Evolutionary conservation across 1,140 invertebrate genomes (phyloP).

Genomic region (Copidosoma floridanum): DNA sequence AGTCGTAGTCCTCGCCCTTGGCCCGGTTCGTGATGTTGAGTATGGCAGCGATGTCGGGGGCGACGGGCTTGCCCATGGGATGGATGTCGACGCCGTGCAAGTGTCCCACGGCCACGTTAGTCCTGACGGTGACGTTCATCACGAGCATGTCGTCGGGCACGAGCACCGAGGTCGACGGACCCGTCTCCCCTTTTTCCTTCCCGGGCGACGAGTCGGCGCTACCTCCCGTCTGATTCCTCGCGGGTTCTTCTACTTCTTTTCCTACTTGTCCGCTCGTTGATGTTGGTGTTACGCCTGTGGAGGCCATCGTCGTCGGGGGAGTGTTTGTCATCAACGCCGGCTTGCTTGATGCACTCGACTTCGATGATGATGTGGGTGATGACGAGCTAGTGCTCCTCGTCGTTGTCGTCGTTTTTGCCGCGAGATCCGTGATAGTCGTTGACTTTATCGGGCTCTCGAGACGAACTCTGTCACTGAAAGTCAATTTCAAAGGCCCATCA

Average conservation of each 20-base stretch:
- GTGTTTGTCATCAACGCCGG: background rate
- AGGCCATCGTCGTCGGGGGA: background rate
- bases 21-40: conserved; percentile 52
- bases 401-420: background rate
- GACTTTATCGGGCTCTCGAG: too few relatives aligned
- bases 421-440: background rate
- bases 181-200: too few relatives aligned
- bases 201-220: too few relatives aligned
- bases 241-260: background rate
- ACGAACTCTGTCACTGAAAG: background rate
- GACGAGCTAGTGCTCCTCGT: background rate
- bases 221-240: too few relatives aligned
- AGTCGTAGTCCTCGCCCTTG: conserved; percentile 55
- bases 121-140: conserved; percentile 52
- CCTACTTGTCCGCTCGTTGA: background rate
- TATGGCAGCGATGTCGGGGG: conserved; percentile 52
- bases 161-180: conserved; percentile 37
- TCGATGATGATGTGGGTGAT: too few relatives aligned
- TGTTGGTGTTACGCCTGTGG: background rate
- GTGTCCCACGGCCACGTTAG: conserved; percentile 49
- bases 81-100: conserved; percentile 45
- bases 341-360: background rate
- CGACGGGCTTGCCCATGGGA: conserved; percentile 42
- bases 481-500: too few relatives aligned
- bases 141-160: conserved; percentile 48